Conservation (phyloP, 2,888 invertebrate genomes). For the Clunio marinus region DNA sequence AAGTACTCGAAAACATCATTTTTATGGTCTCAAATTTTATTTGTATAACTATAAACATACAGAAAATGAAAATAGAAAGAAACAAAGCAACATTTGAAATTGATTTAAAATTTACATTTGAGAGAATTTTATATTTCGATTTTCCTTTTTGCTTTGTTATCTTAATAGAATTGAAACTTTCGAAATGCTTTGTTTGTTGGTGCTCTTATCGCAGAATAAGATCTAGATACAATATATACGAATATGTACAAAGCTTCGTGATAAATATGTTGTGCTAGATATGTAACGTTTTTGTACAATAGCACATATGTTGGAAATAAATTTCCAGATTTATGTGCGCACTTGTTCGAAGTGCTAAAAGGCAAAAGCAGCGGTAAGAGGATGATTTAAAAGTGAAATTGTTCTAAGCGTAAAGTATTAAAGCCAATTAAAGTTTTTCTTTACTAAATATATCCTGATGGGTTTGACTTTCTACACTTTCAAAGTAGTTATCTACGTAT, state of each 20-base stretch:
- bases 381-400: not conserved
- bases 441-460: no score
- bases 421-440: not conserved
- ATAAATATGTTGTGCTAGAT: not conserved
- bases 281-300: not conserved
- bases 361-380: not conserved
- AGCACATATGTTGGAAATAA: slow-evolving; percentile 32
- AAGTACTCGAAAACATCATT: not conserved
- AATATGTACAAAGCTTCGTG: no score
- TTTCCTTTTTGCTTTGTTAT: no score
- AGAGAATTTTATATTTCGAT: no score
- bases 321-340: slow-evolving; percentile 26
- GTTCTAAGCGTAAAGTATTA: not conserved
- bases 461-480: no score
- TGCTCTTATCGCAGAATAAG: not conserved
- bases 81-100: not conserved
- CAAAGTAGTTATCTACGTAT: no score
- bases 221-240: not conserved
- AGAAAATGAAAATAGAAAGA: no score
- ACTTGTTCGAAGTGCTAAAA: not conserved
- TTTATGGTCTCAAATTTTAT: not conserved
- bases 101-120: not conserved
- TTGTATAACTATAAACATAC: not conserved
- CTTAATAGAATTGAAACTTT: not conserved
- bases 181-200: not conserved